phyloP scores from a whole-genome alignment of 2,113 vertebrate species.

The Hemichromis elongatus region DNA sequence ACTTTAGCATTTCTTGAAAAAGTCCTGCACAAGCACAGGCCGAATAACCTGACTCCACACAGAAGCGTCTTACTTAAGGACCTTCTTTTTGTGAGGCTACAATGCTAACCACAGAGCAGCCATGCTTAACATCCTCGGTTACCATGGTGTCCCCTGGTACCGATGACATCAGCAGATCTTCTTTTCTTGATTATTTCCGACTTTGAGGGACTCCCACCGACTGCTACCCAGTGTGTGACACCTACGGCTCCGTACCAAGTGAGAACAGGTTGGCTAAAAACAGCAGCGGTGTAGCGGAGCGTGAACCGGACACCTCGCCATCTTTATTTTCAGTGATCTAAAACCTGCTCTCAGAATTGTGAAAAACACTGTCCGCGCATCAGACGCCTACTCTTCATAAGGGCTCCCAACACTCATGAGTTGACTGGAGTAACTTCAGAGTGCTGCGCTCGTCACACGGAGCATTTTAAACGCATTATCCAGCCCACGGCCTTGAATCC shows the following conservation, averaged over 20 bases:
- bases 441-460: not conserved
- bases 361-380: not conserved
- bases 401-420: not conserved
- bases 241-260: not conserved
- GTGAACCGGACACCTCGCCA: not conserved
- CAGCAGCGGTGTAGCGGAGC: not conserved
- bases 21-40: not conserved
- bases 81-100: too few species aligned
- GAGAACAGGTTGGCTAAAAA: not conserved
- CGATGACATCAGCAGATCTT: not conserved
- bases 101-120: too few species aligned
- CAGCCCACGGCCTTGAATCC: not conserved
- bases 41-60: not conserved
- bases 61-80: too few species aligned
- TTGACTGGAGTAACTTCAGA: not conserved
- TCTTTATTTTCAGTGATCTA: not conserved
- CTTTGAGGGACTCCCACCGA: not conserved
- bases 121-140: not conserved
- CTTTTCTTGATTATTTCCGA: not conserved
- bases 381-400: not conserved
- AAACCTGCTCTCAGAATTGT: not conserved
- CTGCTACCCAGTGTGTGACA: not conserved
- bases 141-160: not conserved
- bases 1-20: not conserved
- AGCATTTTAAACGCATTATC: conserved; percentile 6